These are phyloP conservation scores for Sardinella longiceps DNA, from an alignment of 2,797 vertebrate species.

Conservation along the genomic window DNA sequence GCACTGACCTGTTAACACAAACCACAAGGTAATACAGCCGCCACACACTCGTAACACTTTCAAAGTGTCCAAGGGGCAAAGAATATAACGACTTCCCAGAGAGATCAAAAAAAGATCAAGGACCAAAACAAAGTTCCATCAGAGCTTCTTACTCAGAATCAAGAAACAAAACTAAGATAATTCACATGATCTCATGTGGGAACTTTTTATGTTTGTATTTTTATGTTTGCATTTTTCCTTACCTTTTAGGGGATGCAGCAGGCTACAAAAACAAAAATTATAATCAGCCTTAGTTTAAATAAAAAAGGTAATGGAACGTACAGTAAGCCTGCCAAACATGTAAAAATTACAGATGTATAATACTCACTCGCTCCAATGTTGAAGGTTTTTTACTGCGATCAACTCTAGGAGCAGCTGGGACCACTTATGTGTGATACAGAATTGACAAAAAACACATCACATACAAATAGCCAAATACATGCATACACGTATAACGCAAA, in stretches of 20 bases:
- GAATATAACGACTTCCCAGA: no score
- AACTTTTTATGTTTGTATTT: neutral
- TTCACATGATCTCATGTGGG: neutral
- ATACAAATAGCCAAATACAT: neutral
- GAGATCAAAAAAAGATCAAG: no score
- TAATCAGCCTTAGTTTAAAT: neutral
- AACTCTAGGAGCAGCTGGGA: constrained; percentile 66
- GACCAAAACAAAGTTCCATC: no score
- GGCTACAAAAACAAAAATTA: neutral
- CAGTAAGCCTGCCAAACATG: neutral
- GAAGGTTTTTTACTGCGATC: constrained; percentile 82
- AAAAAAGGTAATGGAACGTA: neutral
- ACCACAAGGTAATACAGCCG: no score
- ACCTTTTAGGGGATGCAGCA: neutral
- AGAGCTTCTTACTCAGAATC: no score
- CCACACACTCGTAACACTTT: no score
- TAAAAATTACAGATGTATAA: neutral
- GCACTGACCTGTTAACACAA: no score
- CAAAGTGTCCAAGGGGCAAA: no score
- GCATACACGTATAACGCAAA: no score
- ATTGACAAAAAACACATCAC: no score
- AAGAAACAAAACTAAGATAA: neutral
- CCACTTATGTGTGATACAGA: constrained; percentile 24
- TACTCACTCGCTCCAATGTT: constrained; percentile 37
- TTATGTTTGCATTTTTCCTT: no score